phyloP scores from a whole-genome alignment of 2,888 invertebrate species.

The Dasysyrphus albostriatus region DNA sequence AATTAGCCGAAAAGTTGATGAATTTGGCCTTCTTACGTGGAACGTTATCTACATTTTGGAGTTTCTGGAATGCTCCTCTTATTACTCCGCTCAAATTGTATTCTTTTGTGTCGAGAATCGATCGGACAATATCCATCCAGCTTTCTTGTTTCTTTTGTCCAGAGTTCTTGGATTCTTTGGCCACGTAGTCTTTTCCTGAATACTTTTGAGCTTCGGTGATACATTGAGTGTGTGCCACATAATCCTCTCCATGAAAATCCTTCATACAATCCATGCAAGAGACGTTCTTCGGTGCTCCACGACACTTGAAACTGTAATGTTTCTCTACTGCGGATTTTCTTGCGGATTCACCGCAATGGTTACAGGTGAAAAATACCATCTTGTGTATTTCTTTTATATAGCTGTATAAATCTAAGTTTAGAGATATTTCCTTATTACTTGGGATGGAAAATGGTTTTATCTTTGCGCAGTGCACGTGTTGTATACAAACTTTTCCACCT shows the following conservation, averaged over 20 bases:
- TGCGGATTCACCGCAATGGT: constrained; percentile 94
- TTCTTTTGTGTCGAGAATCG: constrained; percentile 80
- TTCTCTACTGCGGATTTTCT: constrained; percentile 97
- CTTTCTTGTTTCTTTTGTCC: constrained; percentile 94
- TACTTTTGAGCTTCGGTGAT: constrained; percentile 94
- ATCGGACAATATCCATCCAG: constrained; percentile 86
- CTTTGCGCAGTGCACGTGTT: constrained; percentile 65
- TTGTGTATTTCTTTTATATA: constrained; percentile 18
- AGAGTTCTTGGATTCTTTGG: constrained; percentile 89
- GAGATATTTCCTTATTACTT: constrained; percentile 19
- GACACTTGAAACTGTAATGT: constrained; percentile 90
- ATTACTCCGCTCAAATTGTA: constrained; percentile 84
- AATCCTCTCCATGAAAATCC: constrained; percentile 92
- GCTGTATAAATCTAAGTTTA: not conserved
- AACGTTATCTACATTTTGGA: constrained; percentile 91
- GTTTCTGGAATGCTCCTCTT: constrained; percentile 87
- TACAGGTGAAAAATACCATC: constrained; percentile 98
- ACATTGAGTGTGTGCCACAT: constrained; percentile 92
- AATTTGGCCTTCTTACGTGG: constrained; percentile 94
- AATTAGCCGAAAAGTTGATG: constrained; percentile 89
- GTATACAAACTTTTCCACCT: constrained; percentile 31
- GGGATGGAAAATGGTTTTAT: constrained; percentile 13
- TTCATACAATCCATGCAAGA: constrained; percentile 97
- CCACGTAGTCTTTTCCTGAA: constrained; percentile 91
- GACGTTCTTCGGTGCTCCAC: constrained; percentile 87